Percentiles rank a stretch among this genome's conserved stretches.
phyloP scores from a whole-genome alignment of 2,113 vertebrate species.

The Saguinus imperator region DNA sequence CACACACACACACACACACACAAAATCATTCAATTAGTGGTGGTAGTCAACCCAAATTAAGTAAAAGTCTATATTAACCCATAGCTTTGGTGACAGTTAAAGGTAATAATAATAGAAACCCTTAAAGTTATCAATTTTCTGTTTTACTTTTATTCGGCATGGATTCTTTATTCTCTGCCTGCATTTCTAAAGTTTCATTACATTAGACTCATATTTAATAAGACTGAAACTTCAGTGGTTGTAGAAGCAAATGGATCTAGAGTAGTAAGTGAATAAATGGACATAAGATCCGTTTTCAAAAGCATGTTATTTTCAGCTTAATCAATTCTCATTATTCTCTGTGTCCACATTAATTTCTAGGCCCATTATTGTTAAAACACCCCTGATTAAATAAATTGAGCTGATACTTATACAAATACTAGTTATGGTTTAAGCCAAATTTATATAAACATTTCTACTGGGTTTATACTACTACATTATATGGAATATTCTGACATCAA shows the following conservation, averaged over 20 bases:
- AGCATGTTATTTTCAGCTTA: not conserved
- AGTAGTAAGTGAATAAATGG: not conserved
- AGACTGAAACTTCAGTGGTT: not conserved
- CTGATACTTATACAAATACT: not conserved
- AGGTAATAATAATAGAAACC: not conserved
- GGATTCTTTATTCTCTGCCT: not conserved
- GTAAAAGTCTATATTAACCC: not conserved
- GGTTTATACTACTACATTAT: not conserved
- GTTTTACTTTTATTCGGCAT: not conserved
- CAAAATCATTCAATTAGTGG: not conserved
- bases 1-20: not conserved
- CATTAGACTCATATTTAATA: not conserved
- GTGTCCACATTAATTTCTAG: not conserved
- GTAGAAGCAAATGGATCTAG: not conserved
- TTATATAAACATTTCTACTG: conserved; percentile 29
- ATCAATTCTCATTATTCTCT: not conserved
- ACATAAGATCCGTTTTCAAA: not conserved
- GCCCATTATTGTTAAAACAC: not conserved
- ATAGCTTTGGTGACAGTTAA: not conserved
- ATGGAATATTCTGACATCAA: not conserved
- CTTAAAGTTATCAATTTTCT: not conserved
- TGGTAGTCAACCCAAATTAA: not conserved
- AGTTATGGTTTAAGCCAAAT: not conserved
- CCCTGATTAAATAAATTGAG: not conserved
- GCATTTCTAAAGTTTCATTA: not conserved